Evolutionary conservation across 1,140 invertebrate species (phyloP), one percentile per base, ranked within the genome.

Genomic region (Brachionus angularis): DNA sequence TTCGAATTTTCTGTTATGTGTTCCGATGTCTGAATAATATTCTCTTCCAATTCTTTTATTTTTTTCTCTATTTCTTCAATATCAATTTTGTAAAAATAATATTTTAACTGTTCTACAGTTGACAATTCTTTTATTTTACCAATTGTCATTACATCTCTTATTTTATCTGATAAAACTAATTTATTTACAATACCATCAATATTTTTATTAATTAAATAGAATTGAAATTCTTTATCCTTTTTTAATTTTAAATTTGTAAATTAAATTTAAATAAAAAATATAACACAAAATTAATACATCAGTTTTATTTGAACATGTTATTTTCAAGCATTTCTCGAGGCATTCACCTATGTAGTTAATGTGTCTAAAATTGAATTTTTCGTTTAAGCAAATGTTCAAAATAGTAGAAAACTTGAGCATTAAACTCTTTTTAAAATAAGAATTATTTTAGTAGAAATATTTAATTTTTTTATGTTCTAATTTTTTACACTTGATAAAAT

Each of bases 81-180:
- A 47, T 81, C 78, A 27, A 75, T 55, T 77, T 85, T 84, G 55
- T 86, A 85, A 77, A 87, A 87, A 73, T 78, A 79, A 46, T 78
- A 79, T 21, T 23, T 21, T 7, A 39, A 18, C 29, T 21, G 39
- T 16, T 25, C 12, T 31, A 29, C 23, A 29, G n/a, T n/a, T n/a
- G n/a, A n/a, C n/a, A n/a, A n/a, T n/a, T n/a, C n/a, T n/a, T n/a
- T n/a, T n/a, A n/a, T n/a, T n/a, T n/a, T n/a, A n/a, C n/a, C n/a
- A n/a, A n/a, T n/a, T n/a, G n/a, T n/a, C n/a, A n/a, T n/a, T n/a
- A n/a, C n/a, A n/a, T n/a, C n/a, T n/a, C n/a, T n/a, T n/a, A n/a
- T n/a, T n/a, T n/a, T n/a, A n/a, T n/a, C n/a, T n/a, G n/a, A n/a
- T n/a, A n/a, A n/a, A n/a, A n/a, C n/a, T n/a, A n/a, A n/a, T n/a